Percentiles rank a stretch among this genome's conserved stretches.
phyloP scores from a whole-genome alignment of 2,797 vertebrate species.

The Phaenicophaeus curvirostris region DNA sequence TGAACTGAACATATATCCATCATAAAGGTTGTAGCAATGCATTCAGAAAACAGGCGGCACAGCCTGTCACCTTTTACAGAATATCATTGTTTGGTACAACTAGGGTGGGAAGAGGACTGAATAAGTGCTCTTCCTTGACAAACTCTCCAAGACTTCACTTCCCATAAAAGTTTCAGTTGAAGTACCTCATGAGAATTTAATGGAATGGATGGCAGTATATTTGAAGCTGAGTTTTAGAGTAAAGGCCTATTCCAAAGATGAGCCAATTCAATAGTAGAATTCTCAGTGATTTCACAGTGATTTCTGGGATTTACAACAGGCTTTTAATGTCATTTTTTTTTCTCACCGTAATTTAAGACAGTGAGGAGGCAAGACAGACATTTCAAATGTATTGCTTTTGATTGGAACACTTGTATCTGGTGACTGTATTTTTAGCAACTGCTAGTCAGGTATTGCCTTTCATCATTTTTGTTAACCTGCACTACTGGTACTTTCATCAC shows the following conservation, averaged over 20 bases:
- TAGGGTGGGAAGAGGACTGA: not conserved
- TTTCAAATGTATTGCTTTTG: not conserved
- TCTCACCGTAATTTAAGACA: not conserved
- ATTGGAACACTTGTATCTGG: not conserved
- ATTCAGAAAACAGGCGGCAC: not conserved
- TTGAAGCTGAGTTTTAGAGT: not conserved
- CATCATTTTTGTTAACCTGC: not conserved
- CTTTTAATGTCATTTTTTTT: not conserved
- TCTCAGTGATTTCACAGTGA: not conserved
- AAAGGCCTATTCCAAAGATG: not conserved
- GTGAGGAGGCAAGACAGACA: not conserved
- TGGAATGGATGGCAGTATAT: not conserved
- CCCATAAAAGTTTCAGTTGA: not conserved
- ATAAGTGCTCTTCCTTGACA: not conserved
- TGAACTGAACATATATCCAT: not conserved
- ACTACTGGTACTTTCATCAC: not conserved
- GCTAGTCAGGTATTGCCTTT: not conserved
- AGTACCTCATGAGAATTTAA: not conserved
- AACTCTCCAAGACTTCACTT: not conserved
- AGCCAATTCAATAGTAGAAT: not conserved
- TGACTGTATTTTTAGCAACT: not conserved
- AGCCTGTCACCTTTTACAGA: not conserved
- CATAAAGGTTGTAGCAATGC: not conserved
- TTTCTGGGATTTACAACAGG: not conserved
- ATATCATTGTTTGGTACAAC: not conserved